phyloP scores from a whole-genome alignment of 2,888 invertebrate species.

The Ichneumon xanthorius region DNA sequence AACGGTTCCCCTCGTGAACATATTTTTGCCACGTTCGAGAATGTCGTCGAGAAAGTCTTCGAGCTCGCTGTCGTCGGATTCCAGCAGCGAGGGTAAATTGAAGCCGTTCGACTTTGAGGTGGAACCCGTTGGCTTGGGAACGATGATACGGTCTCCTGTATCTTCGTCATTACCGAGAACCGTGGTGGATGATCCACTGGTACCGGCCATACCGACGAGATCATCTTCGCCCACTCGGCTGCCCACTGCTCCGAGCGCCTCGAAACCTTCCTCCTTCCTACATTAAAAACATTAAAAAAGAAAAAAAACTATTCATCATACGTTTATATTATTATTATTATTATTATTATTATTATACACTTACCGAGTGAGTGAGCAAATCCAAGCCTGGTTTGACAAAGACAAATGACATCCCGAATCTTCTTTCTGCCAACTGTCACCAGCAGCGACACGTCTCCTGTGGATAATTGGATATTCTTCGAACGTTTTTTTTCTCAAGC shows the following conservation, averaged over 20 bases:
- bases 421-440: no score
- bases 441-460: no score
- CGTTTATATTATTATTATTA: no score
- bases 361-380: no score
- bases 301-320: no score
- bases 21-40: constrained; percentile 87
- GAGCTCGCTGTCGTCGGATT: constrained; percentile 93
- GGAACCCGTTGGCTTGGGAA: constrained; percentile 74
- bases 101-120: constrained; percentile 84
- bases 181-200: constrained; percentile 76
- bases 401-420: no score
- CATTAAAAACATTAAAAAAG: no score
- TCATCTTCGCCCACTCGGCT: constrained; percentile 77
- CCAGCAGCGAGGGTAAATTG: constrained; percentile 89
- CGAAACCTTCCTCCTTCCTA: constrained; percentile 81
- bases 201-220: constrained; percentile 74
- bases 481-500: no score
- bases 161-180: constrained; percentile 79
- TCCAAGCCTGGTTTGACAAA: no score
- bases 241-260: constrained; percentile 74
- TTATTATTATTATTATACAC: no score
- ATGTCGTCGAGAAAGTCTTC: constrained; percentile 92
- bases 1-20: constrained; percentile 86
- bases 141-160: constrained; percentile 79
- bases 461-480: no score